Conservation (phyloP, 35 echinoderm and acorn worm species). For the Apostichopus japonicus region DNA sequence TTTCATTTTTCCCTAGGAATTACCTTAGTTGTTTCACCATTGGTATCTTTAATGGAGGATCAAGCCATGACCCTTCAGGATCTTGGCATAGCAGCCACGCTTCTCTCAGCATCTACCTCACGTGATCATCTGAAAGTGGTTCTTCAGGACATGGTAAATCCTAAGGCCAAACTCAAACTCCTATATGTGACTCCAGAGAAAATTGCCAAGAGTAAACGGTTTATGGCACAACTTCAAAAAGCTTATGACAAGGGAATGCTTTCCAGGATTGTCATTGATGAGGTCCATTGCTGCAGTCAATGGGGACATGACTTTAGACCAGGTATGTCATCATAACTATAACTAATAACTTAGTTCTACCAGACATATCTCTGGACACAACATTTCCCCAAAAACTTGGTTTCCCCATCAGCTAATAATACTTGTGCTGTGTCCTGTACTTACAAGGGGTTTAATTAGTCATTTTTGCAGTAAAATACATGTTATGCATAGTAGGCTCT, state of each 20-base stretch:
- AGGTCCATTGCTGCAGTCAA: slow-evolving; percentile 97
- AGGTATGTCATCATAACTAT: slow-evolving; percentile 45
- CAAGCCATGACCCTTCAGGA: slow-evolving; percentile 78
- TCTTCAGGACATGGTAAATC: slow-evolving; percentile 71
- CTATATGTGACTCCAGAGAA: slow-evolving; percentile 98
- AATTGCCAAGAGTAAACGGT: slow-evolving; percentile 96
- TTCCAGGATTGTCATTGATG: slow-evolving; percentile 90
- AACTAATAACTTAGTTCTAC: too few species aligned
- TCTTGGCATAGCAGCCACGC: slow-evolving; percentile 58
- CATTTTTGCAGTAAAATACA: too few species aligned
- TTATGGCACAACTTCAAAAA: slow-evolving; percentile 93
- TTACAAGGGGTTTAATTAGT: too few species aligned
- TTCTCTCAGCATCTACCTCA: slow-evolving; percentile 68
- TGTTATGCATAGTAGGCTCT: too few species aligned
- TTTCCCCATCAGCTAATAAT: too few species aligned
- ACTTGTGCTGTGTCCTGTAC: too few species aligned
- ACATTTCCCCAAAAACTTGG: too few species aligned
- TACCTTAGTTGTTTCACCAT: slow-evolving; percentile 90
- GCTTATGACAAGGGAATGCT: slow-evolving; percentile 67
- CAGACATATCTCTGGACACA: too few species aligned
- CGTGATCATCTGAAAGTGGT: slow-evolving; percentile 61
- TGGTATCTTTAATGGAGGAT: slow-evolving; percentile 96
- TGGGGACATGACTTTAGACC: slow-evolving; percentile 99
- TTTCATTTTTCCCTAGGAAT: slow-evolving; percentile 58
- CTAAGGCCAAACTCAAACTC: slow-evolving; percentile 65